Percentiles rank a stretch among this genome's conserved stretches.
These are phyloP conservation scores for Aphodius granarius DNA, from an alignment of 2,888 invertebrate species.

Conservation along the genomic window DNA sequence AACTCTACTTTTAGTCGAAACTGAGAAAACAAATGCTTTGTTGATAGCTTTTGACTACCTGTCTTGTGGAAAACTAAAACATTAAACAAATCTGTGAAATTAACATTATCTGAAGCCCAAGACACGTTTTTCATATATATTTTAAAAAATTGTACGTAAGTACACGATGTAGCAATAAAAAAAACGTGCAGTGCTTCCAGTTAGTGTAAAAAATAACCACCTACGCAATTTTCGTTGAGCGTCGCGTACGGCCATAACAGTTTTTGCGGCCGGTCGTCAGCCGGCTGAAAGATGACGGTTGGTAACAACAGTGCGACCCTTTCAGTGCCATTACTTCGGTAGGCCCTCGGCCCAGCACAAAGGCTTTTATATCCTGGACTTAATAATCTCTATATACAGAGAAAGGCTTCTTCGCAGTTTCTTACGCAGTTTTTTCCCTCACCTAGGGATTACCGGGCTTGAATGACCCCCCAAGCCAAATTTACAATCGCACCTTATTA, in stretches of 20 bases:
- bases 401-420: neutral
- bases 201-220: constrained; percentile 46
- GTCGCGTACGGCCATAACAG: constrained; percentile 38
- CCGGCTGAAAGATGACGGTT: constrained; percentile 41
- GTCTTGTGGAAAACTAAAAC: no score
- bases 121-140: no score
- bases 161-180: neutral
- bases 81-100: no score
- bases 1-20: no score
- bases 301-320: constrained; percentile 2
- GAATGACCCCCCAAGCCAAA: neutral
- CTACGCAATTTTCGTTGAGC: constrained; percentile 44
- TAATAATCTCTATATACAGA: constrained; percentile 14
- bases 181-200: neutral
- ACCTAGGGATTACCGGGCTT: neutral
- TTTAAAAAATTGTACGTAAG: neutral
- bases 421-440: neutral
- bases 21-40: no score
- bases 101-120: no score
- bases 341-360: constrained; percentile 5
- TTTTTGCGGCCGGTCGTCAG: constrained; percentile 41
- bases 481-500: neutral
- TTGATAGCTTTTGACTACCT: no score
- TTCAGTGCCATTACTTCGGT: neutral
- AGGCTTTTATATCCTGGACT: constrained; percentile 10